Evolutionary conservation across 2,797 vertebrate species (phyloP).

Genomic region (Falco rusticolus): DNA sequence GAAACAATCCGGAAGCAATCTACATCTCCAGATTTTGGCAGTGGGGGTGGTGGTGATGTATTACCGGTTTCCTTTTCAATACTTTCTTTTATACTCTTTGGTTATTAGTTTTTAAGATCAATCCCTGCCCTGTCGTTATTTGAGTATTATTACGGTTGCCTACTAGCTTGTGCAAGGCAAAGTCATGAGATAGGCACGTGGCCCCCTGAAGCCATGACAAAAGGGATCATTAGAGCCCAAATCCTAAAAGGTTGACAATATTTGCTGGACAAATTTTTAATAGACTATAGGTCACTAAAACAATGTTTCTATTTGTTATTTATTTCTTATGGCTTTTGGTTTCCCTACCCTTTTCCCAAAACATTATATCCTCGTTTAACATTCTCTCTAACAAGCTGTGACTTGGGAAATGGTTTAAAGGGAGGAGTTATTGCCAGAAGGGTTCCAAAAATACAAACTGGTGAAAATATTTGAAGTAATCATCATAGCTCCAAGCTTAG

Average conservation of each 20-base stretch:
- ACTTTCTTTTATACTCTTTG: neutral
- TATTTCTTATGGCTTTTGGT: constrained; percentile 19
- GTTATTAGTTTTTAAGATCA: neutral
- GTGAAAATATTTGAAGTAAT: constrained; percentile 29
- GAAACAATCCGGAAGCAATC: neutral
- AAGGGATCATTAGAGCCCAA: neutral
- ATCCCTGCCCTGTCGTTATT: neutral
- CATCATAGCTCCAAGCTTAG: neutral
- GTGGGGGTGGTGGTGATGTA: neutral
- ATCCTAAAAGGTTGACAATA: neutral
- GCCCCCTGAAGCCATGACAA: neutral
- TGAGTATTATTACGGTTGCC: neutral
- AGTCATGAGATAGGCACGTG: neutral
- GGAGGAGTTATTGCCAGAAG: constrained; percentile 20
- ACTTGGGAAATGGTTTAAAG: constrained; percentile 36
- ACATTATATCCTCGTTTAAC: constrained; percentile 23
- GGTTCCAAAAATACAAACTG: constrained; percentile 36
- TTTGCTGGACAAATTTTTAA: neutral
- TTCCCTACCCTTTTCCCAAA: constrained; percentile 41
- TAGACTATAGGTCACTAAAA: neutral
- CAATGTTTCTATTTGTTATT: constrained; percentile 7
- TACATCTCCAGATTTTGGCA: neutral
- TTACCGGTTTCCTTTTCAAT: neutral
- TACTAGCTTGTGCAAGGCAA: neutral
- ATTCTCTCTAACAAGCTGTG: constrained; percentile 18